Conservation (phyloP, 2,888 invertebrate species). For the Apotomis betuletana region DNA sequence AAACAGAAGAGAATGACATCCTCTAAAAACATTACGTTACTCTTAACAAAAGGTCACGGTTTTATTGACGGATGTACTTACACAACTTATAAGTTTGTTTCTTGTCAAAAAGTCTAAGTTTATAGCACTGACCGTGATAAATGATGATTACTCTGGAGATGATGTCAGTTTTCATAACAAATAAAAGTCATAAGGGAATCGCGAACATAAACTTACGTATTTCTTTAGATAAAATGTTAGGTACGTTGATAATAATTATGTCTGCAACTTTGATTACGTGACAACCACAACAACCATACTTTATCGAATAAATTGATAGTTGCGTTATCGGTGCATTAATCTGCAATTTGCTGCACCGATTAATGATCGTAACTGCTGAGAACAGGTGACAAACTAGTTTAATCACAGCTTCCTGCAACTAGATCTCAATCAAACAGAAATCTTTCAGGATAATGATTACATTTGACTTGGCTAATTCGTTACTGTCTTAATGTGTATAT, state of each 20-base stretch:
- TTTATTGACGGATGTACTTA: no score
- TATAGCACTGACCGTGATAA: no score
- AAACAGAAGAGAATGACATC: no score
- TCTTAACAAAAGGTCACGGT: no score
- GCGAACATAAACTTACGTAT: not conserved
- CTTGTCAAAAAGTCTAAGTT: no score
- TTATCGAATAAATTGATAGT: constrained; percentile 9
- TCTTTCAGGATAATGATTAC: not conserved
- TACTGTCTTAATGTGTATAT: no score
- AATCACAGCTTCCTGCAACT: constrained; percentile 1
- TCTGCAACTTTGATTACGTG: constrained; percentile 19
- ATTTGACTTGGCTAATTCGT: not conserved
- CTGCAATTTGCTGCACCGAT: constrained; percentile 9
- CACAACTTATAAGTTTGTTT: no score
- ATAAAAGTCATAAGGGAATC: not conserved
- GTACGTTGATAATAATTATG: constrained; percentile 12
- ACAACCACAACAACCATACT: constrained; percentile 14
- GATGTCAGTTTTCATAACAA: no score
- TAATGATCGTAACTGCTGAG: constrained; percentile 13
- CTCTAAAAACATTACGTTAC: no score
- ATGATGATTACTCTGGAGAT: no score
- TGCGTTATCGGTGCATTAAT: constrained; percentile 21
- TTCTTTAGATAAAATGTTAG: constrained; percentile 10
- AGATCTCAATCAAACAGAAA: not conserved
- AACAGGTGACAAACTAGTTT: not conserved